phyloP scores from a whole-genome alignment of 2,797 vertebrate species.

The Orestias chungarensis region DNA sequence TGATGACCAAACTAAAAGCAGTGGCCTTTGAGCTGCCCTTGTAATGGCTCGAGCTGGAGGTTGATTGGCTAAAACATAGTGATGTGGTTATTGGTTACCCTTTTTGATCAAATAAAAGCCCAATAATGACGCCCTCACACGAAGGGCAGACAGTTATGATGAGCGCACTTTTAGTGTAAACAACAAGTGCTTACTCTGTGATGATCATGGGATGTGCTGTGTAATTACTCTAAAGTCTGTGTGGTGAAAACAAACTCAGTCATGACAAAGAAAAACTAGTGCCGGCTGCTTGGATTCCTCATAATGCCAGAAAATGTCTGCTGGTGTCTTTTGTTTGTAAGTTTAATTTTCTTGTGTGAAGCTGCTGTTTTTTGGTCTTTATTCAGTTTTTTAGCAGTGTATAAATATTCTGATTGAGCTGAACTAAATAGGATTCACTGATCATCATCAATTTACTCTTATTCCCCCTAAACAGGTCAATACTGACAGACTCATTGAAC shows the following conservation, averaged over 20 bases:
- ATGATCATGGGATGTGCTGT: background rate
- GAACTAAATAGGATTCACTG: background rate
- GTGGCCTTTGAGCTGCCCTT: background rate
- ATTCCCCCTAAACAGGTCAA: no score
- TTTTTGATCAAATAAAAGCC: background rate
- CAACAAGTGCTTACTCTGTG: constrained; percentile 2
- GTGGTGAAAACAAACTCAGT: background rate
- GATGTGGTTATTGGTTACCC: background rate
- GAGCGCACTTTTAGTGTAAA: background rate
- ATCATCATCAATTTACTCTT: no score
- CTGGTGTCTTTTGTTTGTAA: no score
- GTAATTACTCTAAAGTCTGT: background rate
- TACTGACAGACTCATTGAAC: background rate
- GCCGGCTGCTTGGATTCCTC: background rate
- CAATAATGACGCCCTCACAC: background rate
- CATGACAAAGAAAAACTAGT: background rate
- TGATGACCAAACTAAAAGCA: background rate
- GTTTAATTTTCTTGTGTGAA: background rate
- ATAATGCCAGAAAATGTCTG: no score
- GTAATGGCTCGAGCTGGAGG: background rate
- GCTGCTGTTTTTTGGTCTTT: background rate
- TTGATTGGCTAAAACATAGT: background rate
- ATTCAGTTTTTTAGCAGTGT: background rate
- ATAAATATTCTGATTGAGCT: background rate
- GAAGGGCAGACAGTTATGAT: background rate